Conservation (phyloP, 1,140 invertebrate species). For the Drosophila sp. region DNA sequence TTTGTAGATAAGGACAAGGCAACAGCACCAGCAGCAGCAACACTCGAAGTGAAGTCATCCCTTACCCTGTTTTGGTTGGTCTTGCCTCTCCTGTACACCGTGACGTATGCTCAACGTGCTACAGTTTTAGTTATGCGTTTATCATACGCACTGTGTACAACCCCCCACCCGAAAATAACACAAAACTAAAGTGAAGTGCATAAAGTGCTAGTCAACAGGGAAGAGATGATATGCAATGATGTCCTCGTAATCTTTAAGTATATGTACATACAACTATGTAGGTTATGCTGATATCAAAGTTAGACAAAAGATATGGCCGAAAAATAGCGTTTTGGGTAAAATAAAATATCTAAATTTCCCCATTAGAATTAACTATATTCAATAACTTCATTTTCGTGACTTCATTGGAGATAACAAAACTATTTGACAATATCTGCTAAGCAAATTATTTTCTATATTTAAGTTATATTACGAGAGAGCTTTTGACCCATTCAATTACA, state of each 20-base stretch:
- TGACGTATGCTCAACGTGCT: slow-evolving; percentile 69
- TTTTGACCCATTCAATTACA: no score
- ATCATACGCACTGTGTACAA: slow-evolving; percentile 58
- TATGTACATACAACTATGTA: neutral
- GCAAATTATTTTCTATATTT: no score
- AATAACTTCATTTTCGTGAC: no score
- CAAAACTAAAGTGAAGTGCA: slow-evolving; percentile 12
- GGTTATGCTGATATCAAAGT: neutral
- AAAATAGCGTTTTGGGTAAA: neutral
- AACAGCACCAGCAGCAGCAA: slow-evolving; percentile 23
- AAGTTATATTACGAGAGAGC: no score
- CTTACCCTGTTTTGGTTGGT: slow-evolving; percentile 18
- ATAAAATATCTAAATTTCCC: neutral
- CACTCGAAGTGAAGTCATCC: slow-evolving; percentile 49
- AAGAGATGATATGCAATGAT: slow-evolving; percentile 12
- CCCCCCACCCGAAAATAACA: slow-evolving; percentile 4
- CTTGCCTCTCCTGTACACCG: slow-evolving; percentile 48
- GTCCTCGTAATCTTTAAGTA: slow-evolving; percentile 6
- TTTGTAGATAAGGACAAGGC: slow-evolving; percentile 62
- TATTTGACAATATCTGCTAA: no score
- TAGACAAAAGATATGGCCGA: neutral
- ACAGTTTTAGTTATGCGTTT: slow-evolving; percentile 58
- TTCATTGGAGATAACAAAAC: no score
- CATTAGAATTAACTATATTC: no score
- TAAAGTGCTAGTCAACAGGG: slow-evolving; percentile 13